Base-by-base conservation (phyloP, 2,888 invertebrate genomes). In the Apamea monoglypha region DNA sequence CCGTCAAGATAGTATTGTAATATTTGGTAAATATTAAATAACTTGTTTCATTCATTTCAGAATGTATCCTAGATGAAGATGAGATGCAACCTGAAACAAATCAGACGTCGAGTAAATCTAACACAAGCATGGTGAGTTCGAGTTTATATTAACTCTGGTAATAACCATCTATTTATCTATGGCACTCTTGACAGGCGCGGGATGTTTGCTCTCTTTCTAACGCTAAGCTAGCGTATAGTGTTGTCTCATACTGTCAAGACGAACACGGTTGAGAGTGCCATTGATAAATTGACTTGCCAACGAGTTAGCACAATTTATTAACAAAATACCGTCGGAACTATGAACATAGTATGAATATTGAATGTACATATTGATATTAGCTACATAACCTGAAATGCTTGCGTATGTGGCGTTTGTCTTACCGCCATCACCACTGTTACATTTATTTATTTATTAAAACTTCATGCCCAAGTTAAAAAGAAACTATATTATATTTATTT, bases 91-190 rank as follows among this genome's bases (percentile, higher is more conserved):
- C 87, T 8, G 64, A 70, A 61, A 14, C 47, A 5, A 72, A 21
- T 14, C 81, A 40, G 16, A 21, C 40, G 7, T 32, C 81, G 1
- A 70, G 53, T 44, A 81, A 84, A 82, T 50, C 84, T 70, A 77
- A 69, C 59, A n/a, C 74, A 66, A 84, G 69, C 70, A 77, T 86
- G 87, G 86, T 86, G 64, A 79, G 86, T 87, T 70, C 68, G 71
- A 64, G 64, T 66, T 86, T 72, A 14, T 75, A 69, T 77, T 71
- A 40, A 74, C 68, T 56, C 63, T 69, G 25, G 36, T 59, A 69
- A 16, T 74, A 74, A 36, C 6, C 40, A 72, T 25, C 29, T 74
- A 29, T 80, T 77, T 78, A n/a, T 61, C 66, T 78, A 64, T 78
- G 72, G 78, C 63, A 72, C 21, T 83, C 50, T 47, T n/a, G 21